Conservation (phyloP, 2,888 invertebrate species). For the Nasonovia ribisnigri region DNA sequence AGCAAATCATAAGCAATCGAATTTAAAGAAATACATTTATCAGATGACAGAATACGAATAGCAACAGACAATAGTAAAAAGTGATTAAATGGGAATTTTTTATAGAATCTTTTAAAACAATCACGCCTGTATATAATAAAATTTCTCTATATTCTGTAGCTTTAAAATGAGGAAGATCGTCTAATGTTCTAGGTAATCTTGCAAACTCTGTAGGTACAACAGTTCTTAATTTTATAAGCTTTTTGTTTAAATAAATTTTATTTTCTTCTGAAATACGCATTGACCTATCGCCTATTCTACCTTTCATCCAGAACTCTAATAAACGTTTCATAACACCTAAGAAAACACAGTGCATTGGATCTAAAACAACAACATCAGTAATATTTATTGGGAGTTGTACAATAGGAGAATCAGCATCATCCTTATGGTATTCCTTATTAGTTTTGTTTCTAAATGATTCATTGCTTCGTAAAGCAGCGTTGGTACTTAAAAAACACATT, state of each 20-base stretch:
- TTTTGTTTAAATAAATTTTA: background rate
- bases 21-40: background rate
- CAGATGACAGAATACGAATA: conserved; percentile 1
- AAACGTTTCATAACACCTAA: background rate
- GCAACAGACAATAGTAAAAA: background rate
- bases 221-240: background rate
- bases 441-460: conserved; percentile 4
- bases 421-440: background rate
- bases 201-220: background rate
- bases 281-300: background rate
- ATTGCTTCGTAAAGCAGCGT: background rate
- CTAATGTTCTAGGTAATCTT: background rate
- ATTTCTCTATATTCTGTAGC: conserved; percentile 5
- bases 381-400: background rate
- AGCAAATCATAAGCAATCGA: background rate
- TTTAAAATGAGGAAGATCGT: background rate
- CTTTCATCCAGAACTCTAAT: conserved; percentile 1
- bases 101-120: background rate
- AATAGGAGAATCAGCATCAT: background rate
- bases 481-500: background rate
- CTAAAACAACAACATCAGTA: background rate
- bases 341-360: background rate
- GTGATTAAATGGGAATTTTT: conserved; percentile 4
- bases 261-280: background rate
- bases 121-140: background rate